Percentiles rank a stretch among this genome's conserved stretches.
These are phyloP conservation scores for Thumatha senex DNA, from an alignment of 2,888 invertebrate species.

Conservation along the genomic window DNA sequence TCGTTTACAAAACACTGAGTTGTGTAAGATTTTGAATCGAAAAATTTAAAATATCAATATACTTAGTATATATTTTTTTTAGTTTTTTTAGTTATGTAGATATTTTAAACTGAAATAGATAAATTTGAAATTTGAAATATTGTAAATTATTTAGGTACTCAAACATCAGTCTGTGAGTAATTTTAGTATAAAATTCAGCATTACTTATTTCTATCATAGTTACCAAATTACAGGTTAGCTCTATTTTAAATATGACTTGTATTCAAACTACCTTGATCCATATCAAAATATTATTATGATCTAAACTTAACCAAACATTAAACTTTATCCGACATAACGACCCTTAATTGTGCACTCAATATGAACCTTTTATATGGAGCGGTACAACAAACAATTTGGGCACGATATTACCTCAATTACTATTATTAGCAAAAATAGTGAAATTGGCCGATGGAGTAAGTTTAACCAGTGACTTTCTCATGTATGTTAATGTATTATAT, in stretches of 20 bases:
- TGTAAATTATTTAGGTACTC: too few species aligned
- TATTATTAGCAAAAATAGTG: background rate
- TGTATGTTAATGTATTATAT: too few species aligned
- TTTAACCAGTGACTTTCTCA: background rate
- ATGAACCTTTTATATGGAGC: slow-evolving; percentile 2
- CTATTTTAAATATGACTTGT: background rate
- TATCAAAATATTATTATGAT: background rate
- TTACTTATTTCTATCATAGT: background rate
- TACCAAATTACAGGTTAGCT: background rate
- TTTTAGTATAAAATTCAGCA: background rate
- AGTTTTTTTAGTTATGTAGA: too few species aligned
- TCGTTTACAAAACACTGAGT: too few species aligned
- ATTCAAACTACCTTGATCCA: background rate
- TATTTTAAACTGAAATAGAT: too few species aligned
- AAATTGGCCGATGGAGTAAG: background rate
- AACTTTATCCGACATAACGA: slow-evolving; percentile 1
- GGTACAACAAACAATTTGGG: slow-evolving; percentile 3
- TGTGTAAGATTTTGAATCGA: too few species aligned
- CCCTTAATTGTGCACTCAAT: slow-evolving; percentile 1
- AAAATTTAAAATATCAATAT: too few species aligned
- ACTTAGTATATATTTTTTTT: too few species aligned
- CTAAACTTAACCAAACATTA: background rate
- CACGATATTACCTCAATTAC: slow-evolving; percentile 1
- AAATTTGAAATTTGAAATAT: too few species aligned
- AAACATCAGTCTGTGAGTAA: too few species aligned